These are phyloP conservation scores for Agrochola circellaris DNA, from an alignment of 2,888 invertebrate species.

Conservation along the genomic window DNA sequence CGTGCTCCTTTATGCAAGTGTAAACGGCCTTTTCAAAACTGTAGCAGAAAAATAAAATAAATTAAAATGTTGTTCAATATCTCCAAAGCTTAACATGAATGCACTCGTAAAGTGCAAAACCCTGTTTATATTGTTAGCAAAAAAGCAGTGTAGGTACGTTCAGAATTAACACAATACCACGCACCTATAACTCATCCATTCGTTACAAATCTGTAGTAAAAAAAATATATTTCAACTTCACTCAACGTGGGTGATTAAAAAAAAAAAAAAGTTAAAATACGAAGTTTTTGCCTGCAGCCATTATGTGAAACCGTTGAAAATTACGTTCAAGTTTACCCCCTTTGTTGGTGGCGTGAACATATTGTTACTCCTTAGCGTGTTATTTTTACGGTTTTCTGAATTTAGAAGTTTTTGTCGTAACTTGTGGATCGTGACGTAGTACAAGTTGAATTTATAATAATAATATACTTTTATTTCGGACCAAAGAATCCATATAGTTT, in stretches of 20 bases:
- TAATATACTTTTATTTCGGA: no score
- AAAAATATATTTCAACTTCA: slow-evolving; percentile 11
- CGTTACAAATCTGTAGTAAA: slow-evolving; percentile 22
- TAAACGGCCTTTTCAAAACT: background rate
- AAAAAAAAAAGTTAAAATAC: slow-evolving; percentile 43
- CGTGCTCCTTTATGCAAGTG: background rate
- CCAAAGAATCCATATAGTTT: no score
- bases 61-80: background rate
- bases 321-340: slow-evolving; percentile 51
- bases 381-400: slow-evolving; percentile 18
- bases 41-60: background rate
- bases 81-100: background rate
- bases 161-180: slow-evolving; percentile 37
- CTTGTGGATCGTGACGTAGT: background rate
- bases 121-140: slow-evolving; percentile 30
- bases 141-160: slow-evolving; percentile 38
- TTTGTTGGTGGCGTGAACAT: slow-evolving; percentile 54
- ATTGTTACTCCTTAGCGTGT: slow-evolving; percentile 6
- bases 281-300: slow-evolving; percentile 33
- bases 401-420: slow-evolving; percentile 15
- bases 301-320: slow-evolving; percentile 67
- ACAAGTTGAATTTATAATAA: no score
- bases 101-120: slow-evolving; percentile 37
- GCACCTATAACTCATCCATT: slow-evolving; percentile 57
- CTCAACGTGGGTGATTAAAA: slow-evolving; percentile 62